Conservation (phyloP, 2,797 vertebrate genomes). For the Malacoraja senta region DNA sequence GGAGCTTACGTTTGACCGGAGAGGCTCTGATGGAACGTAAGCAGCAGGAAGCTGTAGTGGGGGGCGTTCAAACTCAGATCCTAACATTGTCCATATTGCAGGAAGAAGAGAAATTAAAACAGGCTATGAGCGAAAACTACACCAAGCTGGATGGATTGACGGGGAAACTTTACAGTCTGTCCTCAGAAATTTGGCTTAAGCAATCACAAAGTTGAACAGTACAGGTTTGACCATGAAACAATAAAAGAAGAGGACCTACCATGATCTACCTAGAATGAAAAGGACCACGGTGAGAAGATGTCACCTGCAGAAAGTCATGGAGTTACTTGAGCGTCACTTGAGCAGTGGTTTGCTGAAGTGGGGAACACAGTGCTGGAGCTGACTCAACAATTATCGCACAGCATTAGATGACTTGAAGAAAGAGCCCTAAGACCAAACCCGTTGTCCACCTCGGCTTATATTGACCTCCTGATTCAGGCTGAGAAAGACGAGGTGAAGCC, state of each 20-base stretch:
- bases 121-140: too few relatives aligned
- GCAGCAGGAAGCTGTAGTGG: not conserved
- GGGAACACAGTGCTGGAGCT: not conserved
- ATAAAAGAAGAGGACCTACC: too few relatives aligned
- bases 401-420: not conserved
- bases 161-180: not conserved
- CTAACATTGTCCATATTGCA: not conserved
- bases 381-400: not conserved
- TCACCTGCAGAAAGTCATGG: not conserved
- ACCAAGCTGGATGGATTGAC: not conserved
- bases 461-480: too few relatives aligned
- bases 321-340: not conserved
- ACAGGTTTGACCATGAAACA: too few relatives aligned
- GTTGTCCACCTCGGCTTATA: not conserved
- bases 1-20: not conserved
- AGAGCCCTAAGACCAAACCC: slow-evolving; percentile 31
- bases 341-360: not conserved
- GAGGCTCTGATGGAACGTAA: not conserved
- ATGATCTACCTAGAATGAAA: not conserved
- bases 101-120: too few relatives aligned
- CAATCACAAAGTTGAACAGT: too few relatives aligned
- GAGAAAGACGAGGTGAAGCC: not conserved
- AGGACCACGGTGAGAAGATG: not conserved
- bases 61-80: slow-evolving; percentile 1
- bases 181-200: too few relatives aligned